A percentile compares a stretch with the other conserved stretches of the same genome.
Evolutionary conservation across 2,888 invertebrate genomes (phyloP).

Genomic region (Poecilus cupreus): DNA sequence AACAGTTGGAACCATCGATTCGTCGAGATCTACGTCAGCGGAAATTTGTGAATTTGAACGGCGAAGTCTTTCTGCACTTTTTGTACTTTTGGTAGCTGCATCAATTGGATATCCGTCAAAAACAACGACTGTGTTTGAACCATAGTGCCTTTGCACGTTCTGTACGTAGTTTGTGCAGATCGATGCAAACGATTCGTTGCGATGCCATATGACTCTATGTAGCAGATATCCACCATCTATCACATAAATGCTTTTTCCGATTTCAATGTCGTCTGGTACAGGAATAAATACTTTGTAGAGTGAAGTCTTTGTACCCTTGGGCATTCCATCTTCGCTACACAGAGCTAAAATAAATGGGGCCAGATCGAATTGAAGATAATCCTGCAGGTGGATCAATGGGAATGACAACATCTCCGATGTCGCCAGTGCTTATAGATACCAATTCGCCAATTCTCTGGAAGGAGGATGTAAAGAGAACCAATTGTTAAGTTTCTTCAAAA

Average conservation of each 20-base stretch:
- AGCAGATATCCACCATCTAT: slow-evolving; percentile 65
- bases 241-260: too few species aligned
- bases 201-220: slow-evolving; percentile 64
- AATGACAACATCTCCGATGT: slow-evolving; percentile 60
- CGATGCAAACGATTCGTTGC: too few species aligned
- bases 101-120: too few species aligned
- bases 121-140: slow-evolving; percentile 60
- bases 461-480: slow-evolving; percentile 62
- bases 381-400: slow-evolving; percentile 61
- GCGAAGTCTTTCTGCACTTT: slow-evolving; percentile 63
- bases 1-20: too few species aligned
- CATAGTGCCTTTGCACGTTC: slow-evolving; percentile 62
- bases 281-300: slow-evolving; percentile 61
- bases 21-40: slow-evolving; percentile 63
- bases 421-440: slow-evolving; percentile 61
- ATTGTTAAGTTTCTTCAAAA: slow-evolving; percentile 60
- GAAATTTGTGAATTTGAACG: slow-evolving; percentile 63
- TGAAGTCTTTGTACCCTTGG: slow-evolving; percentile 60
- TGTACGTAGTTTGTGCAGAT: too few species aligned
- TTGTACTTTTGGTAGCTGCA: too few species aligned
- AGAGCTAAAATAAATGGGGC: slow-evolving; percentile 44
- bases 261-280: slow-evolving; percentile 53
- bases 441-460: slow-evolving; percentile 58
- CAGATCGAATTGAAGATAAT: slow-evolving; percentile 61
- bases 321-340: slow-evolving; percentile 44